Evolutionary conservation across 2,113 vertebrate genomes (phyloP).

Genomic region (Cygnus buccinator): DNA sequence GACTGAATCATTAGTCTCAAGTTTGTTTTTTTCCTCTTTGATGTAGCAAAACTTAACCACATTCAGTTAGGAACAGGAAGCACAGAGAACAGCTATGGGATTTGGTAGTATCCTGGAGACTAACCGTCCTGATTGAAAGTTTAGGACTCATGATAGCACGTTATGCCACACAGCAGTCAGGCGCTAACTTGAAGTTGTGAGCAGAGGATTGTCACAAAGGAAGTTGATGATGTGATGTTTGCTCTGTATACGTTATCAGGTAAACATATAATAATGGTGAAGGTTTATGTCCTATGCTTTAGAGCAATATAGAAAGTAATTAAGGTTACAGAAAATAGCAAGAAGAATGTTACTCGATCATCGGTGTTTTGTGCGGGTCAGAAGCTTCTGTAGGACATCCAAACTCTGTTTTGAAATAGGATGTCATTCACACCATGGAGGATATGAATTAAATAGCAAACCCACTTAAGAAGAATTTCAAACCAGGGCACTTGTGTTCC

Average conservation of each 20-base stretch:
- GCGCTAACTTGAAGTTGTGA: background rate
- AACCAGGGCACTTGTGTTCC: background rate
- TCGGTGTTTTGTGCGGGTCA: background rate
- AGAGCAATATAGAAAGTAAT: background rate
- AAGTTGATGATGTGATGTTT: background rate
- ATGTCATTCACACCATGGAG: background rate
- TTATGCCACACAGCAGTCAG: fast-evolving
- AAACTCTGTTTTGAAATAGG: background rate
- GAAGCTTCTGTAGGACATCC: background rate
- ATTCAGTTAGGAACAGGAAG: fast-evolving
- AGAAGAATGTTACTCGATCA: background rate
- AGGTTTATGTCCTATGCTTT: background rate
- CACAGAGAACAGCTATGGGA: fast-evolving
- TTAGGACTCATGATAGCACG: fast-evolving
- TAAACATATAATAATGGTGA: background rate
- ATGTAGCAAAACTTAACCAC: fast-evolving
- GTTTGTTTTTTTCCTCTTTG: background rate
- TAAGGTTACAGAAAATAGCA: background rate
- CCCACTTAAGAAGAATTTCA: background rate
- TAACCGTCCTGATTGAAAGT: background rate
- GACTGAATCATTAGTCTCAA: background rate
- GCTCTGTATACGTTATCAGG: background rate
- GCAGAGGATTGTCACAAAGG: fast-evolving
- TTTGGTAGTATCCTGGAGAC: background rate
- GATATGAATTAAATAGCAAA: background rate